Conservation (phyloP, 2,888 invertebrate species). For the Serrognathus titanus region DNA sequence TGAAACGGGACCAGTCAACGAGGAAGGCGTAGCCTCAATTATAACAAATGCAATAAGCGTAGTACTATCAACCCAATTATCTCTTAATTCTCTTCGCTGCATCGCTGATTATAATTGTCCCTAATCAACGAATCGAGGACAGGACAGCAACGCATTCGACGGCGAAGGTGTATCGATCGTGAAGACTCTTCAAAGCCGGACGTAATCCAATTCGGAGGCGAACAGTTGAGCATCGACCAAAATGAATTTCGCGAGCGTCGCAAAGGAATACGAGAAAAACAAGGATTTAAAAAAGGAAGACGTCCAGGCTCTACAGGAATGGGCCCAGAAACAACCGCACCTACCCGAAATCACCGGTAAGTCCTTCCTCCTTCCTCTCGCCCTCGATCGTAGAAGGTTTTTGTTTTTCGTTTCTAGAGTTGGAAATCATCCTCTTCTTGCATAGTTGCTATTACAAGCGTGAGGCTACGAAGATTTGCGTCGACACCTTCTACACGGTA, state of each 20-base stretch:
- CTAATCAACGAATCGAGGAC: too few species aligned
- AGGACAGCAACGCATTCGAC: too few species aligned
- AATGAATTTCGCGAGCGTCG: conserved; percentile 32
- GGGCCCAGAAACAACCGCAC: conserved; percentile 66
- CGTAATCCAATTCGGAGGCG: not conserved
- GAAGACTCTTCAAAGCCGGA: not conserved
- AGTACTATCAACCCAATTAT: too few species aligned
- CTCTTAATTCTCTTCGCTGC: too few species aligned
- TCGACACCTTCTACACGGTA: conserved; percentile 36
- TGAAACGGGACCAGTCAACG: too few species aligned
- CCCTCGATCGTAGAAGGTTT: conserved; percentile 6
- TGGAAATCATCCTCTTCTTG: conserved; percentile 57
- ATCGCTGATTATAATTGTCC: too few species aligned
- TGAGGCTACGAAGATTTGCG: conserved; percentile 31
- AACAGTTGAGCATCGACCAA: too few species aligned
- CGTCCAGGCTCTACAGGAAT: conserved; percentile 57
- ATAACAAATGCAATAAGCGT: too few species aligned
- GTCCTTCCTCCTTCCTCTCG: not conserved
- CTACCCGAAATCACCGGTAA: conserved; percentile 50
- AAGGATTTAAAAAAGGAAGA: conserved; percentile 59
- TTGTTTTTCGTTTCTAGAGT: conserved; percentile 19
- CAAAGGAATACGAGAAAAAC: conserved; percentile 61
- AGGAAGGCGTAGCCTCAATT: too few species aligned
- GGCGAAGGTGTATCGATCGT: not conserved
- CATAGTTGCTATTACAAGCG: conserved; percentile 65